These are phyloP conservation scores for Chloroclysta siterata DNA, from an alignment of 2,888 invertebrate species.

Conservation along the genomic window DNA sequence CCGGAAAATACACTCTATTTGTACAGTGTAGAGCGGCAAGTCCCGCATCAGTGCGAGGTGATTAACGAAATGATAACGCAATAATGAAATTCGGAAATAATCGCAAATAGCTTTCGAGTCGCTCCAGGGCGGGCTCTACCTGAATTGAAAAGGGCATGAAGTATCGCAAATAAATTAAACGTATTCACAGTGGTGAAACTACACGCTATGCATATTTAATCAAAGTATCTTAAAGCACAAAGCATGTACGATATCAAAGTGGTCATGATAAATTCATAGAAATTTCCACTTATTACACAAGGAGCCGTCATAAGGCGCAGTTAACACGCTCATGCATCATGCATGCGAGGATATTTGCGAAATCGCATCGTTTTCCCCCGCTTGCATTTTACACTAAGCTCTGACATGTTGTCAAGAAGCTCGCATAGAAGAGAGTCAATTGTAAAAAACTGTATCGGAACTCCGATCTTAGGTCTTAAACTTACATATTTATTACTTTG, in stretches of 20 bases:
- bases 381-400: constrained; percentile 1
- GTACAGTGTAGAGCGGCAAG: constrained; percentile 45
- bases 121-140: constrained; percentile 62
- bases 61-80: constrained; percentile 77
- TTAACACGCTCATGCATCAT: constrained; percentile 57
- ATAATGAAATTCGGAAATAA: constrained; percentile 81
- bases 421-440: no score
- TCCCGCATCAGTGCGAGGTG: constrained; percentile 41
- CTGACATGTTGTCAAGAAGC: constrained; percentile 1
- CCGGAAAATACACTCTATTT: constrained; percentile 54
- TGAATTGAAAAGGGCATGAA: constrained; percentile 65
- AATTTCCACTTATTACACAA: constrained; percentile 51
- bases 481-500: no score
- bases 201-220: constrained; percentile 28
- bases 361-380: constrained; percentile 50
- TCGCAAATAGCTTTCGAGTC: constrained; percentile 76
- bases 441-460: no score
- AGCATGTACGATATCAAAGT: constrained; percentile 34
- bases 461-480: no score
- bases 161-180: constrained; percentile 58
- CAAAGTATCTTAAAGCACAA: constrained; percentile 34
- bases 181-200: constrained; percentile 40
- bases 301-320: constrained; percentile 47
- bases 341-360: constrained; percentile 59
- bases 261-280: constrained; percentile 56